These are phyloP conservation scores for Lithophane leautieri DNA, from an alignment of 2,888 invertebrate genomes.

Conservation along the genomic window DNA sequence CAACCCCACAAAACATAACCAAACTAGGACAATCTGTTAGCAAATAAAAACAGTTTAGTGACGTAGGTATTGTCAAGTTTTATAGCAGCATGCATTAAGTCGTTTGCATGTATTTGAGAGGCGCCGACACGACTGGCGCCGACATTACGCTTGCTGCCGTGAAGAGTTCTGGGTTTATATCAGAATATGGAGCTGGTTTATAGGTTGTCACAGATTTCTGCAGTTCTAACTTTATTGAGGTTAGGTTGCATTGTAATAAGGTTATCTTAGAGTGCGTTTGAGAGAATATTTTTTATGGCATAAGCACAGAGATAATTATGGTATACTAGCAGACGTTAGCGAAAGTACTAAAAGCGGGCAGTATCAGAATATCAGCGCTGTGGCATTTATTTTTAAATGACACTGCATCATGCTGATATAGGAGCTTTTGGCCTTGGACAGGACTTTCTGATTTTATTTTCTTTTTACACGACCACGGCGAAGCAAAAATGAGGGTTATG, in stretches of 20 bases:
- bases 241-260: slow-evolving; percentile 23
- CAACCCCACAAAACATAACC: neutral
- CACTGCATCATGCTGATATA: too few relatives aligned
- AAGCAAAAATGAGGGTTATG: too few relatives aligned
- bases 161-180: slow-evolving; percentile 54
- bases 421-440: too few relatives aligned
- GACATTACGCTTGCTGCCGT: slow-evolving; percentile 39
- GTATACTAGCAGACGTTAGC: neutral
- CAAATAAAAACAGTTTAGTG: slow-evolving; percentile 61
- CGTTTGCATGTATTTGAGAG: slow-evolving; percentile 66
- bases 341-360: neutral
- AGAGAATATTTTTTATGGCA: neutral
- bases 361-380: too few relatives aligned
- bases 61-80: slow-evolving; percentile 62
- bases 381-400: too few relatives aligned
- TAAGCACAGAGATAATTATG: neutral
- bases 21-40: slow-evolving; percentile 48
- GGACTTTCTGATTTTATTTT: too few relatives aligned
- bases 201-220: slow-evolving; percentile 40
- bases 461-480: too few relatives aligned
- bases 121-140: slow-evolving; percentile 67
- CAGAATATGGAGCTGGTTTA: slow-evolving; percentile 42
- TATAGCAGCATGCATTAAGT: slow-evolving; percentile 60
- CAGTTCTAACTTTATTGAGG: slow-evolving; percentile 36
- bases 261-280: slow-evolving; percentile 2